These are phyloP conservation scores for Synergus umbraculus DNA, from an alignment of 2,888 invertebrate genomes.

Conservation along the genomic window DNA sequence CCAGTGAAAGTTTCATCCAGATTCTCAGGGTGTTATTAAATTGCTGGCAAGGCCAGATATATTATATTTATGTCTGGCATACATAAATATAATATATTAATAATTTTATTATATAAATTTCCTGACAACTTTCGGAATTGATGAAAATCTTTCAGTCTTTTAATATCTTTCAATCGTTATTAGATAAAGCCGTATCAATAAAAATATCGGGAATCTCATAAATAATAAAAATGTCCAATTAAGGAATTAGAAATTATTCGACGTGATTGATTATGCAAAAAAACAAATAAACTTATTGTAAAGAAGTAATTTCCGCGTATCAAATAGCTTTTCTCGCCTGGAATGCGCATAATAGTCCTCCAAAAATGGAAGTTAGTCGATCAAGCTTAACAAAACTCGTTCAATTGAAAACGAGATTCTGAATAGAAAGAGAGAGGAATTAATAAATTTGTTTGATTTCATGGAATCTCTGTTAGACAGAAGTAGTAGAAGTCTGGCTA, in stretches of 20 bases:
- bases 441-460: constrained; percentile 28
- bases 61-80: too few species aligned
- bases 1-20: constrained; percentile 13
- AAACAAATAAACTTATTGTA: background rate
- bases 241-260: background rate
- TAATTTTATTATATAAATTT: too few species aligned
- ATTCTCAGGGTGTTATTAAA: background rate
- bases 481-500: background rate
- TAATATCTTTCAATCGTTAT: too few species aligned
- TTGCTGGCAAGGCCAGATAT: background rate
- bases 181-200: too few species aligned
- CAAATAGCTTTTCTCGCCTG: background rate
- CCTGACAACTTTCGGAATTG: too few species aligned
- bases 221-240: too few species aligned
- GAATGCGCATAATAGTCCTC: background rate
- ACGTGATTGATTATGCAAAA: too few species aligned
- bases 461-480: constrained; percentile 4
- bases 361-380: constrained; percentile 12
- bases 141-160: too few species aligned
- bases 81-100: too few species aligned
- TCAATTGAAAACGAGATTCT: constrained; percentile 33
- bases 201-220: too few species aligned
- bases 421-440: constrained; percentile 36
- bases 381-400: constrained; percentile 2
- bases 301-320: background rate